A percentile compares a stretch with the other conserved stretches of the same genome.
These are phyloP conservation scores for Pogonomyrmex barbatus DNA, from an alignment of 1,140 invertebrate genomes.

Conservation along the genomic window DNA sequence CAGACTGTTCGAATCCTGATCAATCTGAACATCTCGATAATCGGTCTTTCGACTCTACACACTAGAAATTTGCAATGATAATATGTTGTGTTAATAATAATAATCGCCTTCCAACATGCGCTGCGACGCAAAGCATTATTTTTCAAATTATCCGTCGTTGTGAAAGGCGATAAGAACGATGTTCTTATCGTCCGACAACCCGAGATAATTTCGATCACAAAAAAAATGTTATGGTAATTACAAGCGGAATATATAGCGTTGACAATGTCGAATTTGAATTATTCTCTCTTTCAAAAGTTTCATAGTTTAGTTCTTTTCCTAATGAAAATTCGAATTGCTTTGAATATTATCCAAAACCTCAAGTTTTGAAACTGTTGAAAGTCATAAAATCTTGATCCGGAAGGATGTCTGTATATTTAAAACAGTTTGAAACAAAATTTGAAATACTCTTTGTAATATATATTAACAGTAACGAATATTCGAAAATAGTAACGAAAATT, in stretches of 20 bases:
- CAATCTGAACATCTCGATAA: conserved; percentile 3
- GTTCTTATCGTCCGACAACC: neutral
- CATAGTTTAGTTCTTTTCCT: too few relatives aligned
- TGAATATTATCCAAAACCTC: neutral
- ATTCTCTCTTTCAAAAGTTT: too few relatives aligned
- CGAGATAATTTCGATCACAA: conserved; percentile 4
- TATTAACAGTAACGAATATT: too few relatives aligned
- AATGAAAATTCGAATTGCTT: neutral
- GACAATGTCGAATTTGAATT: neutral
- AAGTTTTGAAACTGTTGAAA: neutral
- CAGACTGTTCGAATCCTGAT: neutral
- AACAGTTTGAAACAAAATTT: too few relatives aligned
- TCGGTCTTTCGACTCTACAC: neutral
- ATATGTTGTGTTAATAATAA: neutral
- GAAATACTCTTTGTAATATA: too few relatives aligned
- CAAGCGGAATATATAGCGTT: neutral
- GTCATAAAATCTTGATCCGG: neutral
- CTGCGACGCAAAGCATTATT: neutral
- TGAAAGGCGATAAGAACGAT: conserved; percentile 22
- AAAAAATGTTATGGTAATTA: conserved; percentile 29
- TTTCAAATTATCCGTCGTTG: conserved; percentile 17
- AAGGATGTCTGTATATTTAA: neutral
- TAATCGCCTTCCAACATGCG: conserved; percentile 15
- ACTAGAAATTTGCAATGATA: too few relatives aligned
- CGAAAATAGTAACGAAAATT: too few relatives aligned